These are phyloP conservation scores for Rhyzopertha dominica DNA, from an alignment of 1,140 invertebrate genomes.

Conservation along the genomic window DNA sequence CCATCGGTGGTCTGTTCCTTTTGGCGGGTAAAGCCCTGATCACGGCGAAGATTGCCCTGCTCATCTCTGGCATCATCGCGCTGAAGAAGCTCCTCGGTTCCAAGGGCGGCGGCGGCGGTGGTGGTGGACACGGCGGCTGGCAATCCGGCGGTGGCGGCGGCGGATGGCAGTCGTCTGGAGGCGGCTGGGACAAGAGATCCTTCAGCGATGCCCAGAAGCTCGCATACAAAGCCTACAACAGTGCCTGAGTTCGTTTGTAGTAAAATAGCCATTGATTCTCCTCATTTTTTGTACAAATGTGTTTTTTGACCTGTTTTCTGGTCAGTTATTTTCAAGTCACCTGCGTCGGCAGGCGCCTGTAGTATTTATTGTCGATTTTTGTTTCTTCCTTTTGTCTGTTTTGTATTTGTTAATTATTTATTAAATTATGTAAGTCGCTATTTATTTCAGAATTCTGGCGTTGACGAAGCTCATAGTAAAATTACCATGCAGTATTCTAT, in stretches of 20 bases:
- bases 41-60: conserved; percentile 70
- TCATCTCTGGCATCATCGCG: conserved; percentile 69
- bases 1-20: conserved; percentile 67
- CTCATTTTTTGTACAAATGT: conserved; percentile 22
- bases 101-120: conserved; percentile 56
- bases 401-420: no score
- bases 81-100: conserved; percentile 69
- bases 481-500: no score
- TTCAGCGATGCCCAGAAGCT: conserved; percentile 57
- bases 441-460: no score
- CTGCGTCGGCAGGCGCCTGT: no score
- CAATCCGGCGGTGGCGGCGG: conserved; percentile 46
- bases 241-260: no score
- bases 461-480: no score
- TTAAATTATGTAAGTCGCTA: no score
- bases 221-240: conserved; percentile 61
- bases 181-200: conserved; percentile 50
- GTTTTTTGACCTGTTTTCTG: conserved; percentile 27
- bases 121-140: conserved; percentile 50
- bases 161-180: conserved; percentile 37
- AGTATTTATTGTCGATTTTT: no score
- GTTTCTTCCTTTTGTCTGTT: no score
- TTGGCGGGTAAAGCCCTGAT: conserved; percentile 73
- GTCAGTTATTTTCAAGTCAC: conserved; percentile 11
- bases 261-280: conserved; percentile 9